Conservation (phyloP, 1,140 invertebrate species). For the Dendrolimus punctatus region DNA sequence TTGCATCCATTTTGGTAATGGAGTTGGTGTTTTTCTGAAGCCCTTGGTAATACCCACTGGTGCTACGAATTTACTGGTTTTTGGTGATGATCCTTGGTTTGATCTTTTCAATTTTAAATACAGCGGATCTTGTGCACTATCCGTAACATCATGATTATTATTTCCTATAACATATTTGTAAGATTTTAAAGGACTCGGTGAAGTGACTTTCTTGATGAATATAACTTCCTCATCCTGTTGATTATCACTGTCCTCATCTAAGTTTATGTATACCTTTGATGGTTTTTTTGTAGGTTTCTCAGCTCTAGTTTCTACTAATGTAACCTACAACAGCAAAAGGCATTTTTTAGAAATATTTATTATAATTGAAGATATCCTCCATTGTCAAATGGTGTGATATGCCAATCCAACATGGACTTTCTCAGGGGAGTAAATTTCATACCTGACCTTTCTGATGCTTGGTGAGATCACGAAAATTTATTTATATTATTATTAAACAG, state of each 20-base stretch:
- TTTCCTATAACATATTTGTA: conserved; percentile 40
- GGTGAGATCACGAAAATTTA: too few species aligned
- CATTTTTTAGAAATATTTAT: too few species aligned
- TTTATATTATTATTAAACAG: too few species aligned
- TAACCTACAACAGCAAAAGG: conserved; percentile 31
- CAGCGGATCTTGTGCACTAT: conserved; percentile 7
- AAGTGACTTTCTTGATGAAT: conserved; percentile 43
- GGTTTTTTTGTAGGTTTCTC: conserved; percentile 26
- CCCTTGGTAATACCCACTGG: conserved; percentile 48
- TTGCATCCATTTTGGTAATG: conserved; percentile 53
- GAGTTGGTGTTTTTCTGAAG: conserved; percentile 37
- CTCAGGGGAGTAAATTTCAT: too few species aligned
- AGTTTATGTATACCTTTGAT: conserved; percentile 42
- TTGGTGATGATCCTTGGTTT: conserved; percentile 33
- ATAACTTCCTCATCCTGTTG: conserved; percentile 44
- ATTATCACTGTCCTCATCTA: conserved; percentile 39
- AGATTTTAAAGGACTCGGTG: conserved; percentile 29
- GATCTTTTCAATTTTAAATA: conserved; percentile 5
- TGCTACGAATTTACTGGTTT: conserved; percentile 42
- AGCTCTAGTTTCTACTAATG: conserved; percentile 40
- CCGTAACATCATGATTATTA: conserved; percentile 14
- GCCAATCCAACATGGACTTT: too few species aligned
- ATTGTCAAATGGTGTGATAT: too few species aligned
- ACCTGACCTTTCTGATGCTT: too few species aligned
- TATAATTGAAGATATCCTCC: too few species aligned